Conservation (phyloP, 2,888 invertebrate genomes). For the Chydorus sphaericus region DNA sequence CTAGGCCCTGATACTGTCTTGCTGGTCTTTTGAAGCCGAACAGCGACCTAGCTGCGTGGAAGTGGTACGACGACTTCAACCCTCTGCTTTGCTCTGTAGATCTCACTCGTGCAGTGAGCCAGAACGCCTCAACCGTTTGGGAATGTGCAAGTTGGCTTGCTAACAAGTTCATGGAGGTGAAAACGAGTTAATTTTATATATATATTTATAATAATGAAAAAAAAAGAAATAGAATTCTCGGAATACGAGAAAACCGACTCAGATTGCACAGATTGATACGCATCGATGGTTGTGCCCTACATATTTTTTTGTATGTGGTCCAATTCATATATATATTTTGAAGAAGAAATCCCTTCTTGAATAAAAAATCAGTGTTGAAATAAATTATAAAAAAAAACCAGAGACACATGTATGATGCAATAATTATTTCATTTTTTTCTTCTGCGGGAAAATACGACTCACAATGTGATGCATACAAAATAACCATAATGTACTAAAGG, state of each 20-base stretch:
- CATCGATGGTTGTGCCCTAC: not conserved
- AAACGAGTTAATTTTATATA: too few relatives aligned
- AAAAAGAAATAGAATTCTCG: too few relatives aligned
- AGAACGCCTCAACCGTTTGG: constrained; percentile 11
- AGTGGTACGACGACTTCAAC: constrained; percentile 11
- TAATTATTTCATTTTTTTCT: too few relatives aligned
- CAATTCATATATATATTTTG: not conserved
- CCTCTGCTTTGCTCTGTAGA: constrained; percentile 7
- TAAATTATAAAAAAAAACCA: too few relatives aligned
- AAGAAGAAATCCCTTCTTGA: too few relatives aligned
- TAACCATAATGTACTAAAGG: too few relatives aligned
- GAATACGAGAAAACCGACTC: too few relatives aligned
- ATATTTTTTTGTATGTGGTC: not conserved
- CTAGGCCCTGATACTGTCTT: constrained; percentile 5
- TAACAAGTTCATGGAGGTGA: too few relatives aligned
- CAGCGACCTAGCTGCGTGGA: constrained; percentile 10
- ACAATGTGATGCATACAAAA: not conserved
- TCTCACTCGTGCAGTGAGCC: constrained; percentile 14
- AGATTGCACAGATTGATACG: not conserved
- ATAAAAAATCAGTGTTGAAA: too few relatives aligned
- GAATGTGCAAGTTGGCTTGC: constrained; percentile 11
- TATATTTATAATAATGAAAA: too few relatives aligned
- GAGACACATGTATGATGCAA: too few relatives aligned
- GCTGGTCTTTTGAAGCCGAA: constrained; percentile 7
- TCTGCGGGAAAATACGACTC: not conserved